These are phyloP conservation scores for Amblyopsis hoosieri DNA, from an alignment of 2,797 vertebrate genomes.

Conservation along the genomic window DNA sequence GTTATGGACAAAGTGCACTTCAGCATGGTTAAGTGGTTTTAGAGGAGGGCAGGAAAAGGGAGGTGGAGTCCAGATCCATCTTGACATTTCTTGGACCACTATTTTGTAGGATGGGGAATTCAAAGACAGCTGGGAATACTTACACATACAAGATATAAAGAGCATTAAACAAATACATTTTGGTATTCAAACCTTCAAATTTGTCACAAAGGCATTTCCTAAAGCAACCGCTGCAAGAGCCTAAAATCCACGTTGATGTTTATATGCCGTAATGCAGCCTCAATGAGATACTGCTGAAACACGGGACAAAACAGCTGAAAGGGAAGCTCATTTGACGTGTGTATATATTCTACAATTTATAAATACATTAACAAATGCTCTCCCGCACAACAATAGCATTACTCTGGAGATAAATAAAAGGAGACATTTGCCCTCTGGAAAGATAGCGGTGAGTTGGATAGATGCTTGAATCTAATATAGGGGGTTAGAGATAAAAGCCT, in stretches of 20 bases:
- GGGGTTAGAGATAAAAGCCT: constrained; percentile 55
- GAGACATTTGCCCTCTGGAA: constrained; percentile 70
- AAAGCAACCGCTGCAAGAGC: constrained; percentile 56
- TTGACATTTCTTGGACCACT: constrained; percentile 74
- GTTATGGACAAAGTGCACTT: constrained; percentile 74
- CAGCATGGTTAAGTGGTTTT: constrained; percentile 77
- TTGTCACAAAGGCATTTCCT: constrained; percentile 64
- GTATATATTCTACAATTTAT: constrained; percentile 71
- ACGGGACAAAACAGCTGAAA: constrained; percentile 63
- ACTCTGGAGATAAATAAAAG: constrained; percentile 64
- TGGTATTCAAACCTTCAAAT: constrained; percentile 67
- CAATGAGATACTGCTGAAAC: constrained; percentile 54
- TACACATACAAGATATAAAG: constrained; percentile 79
- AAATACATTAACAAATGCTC: constrained; percentile 77
- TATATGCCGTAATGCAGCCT: constrained; percentile 77
- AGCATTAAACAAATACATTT: constrained; percentile 82
- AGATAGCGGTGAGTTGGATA: constrained; percentile 49
- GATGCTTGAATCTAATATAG: constrained; percentile 41
- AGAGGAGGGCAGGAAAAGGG: constrained; percentile 49
- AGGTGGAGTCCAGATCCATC: constrained; percentile 72
- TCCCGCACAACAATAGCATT: constrained; percentile 54
- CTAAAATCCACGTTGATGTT: constrained; percentile 68
- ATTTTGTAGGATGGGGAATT: constrained; percentile 62
- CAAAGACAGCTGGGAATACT: constrained; percentile 72
- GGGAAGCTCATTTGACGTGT: constrained; percentile 69